Evolutionary conservation across 2,113 vertebrate species (phyloP), one percentile per base, ranked within the genome.

Genomic region (Nycticebus coucang): DNA sequence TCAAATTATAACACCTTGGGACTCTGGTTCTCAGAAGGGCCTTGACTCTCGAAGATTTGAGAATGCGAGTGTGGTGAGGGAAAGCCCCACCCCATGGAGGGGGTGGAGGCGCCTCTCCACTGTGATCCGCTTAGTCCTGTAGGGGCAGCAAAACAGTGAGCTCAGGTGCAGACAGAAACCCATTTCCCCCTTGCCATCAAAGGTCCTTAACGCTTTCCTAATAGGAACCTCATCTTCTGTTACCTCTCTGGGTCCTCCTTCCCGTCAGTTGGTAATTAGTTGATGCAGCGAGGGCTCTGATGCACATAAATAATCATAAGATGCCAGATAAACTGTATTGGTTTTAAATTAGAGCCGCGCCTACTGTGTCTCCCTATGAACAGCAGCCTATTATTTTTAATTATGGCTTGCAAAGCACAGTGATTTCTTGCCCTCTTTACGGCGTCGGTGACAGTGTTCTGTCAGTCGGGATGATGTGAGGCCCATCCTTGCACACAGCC

Each of bases 311-410:
- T 98, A 98, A 98, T 97, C 97, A 79, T 86, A 98, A 98, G 94
- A 95, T 95, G 95, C 97, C 98, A 97, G 97, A 97, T 96, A 97
- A 98, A 97, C 92, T 88, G 69, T 97, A 98, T 96, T n/a, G 77
- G 97, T 98, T 98, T 98, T 95, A 98, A 98, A 98, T 97, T 96
- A 98, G 95, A 80, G 92, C 96, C 64, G 8, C 81, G 91, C 11
- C 60, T 21, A 62, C 71, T 1, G 7, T 60, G 92, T 96, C 92
- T 97, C 95, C 85, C 97, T 96, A 11, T 8, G 92, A 2, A 1
- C 91, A 92, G 96, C 95, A 94, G 78, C 97, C 97, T 98, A 96
- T 97, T 98, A 96, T 97, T 98, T 98, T 98, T 98, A 98, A 98
- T 98, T 98, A 97, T 64, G 81, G 94, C 97, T 98, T 97, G 97